phyloP scores from a whole-genome alignment of 53 echinoderm and acorn worm genomes.

The Mesocentrotus franciscanus region DNA sequence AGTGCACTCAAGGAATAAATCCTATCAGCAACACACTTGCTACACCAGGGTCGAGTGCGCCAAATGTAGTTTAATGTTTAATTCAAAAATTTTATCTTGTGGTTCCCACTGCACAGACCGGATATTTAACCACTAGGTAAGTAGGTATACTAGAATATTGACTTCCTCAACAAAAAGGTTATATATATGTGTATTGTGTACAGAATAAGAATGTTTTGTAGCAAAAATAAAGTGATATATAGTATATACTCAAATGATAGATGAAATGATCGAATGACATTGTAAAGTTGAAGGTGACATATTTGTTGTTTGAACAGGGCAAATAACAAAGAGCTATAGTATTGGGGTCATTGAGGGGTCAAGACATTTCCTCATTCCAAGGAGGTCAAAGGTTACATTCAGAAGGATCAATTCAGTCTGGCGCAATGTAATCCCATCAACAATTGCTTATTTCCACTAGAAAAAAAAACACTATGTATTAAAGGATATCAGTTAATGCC shows the following conservation, averaged over 20 bases:
- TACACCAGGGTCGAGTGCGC: no score
- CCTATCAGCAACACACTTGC: no score
- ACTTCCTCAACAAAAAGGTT: no score
- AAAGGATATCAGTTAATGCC: no score
- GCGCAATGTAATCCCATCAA: neutral
- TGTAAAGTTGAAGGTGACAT: neutral
- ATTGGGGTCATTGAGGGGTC: constrained; percentile 16
- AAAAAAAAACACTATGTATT: neutral
- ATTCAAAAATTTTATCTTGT: no score
- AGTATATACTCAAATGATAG: neutral
- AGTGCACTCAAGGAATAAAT: no score
- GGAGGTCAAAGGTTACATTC: constrained; percentile 41
- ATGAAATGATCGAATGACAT: constrained; percentile 35
- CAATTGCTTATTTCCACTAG: neutral
- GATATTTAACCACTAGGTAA: no score
- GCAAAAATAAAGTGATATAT: neutral
- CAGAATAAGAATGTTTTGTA: neutral
- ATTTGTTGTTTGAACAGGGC: neutral
- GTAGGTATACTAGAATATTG: no score
- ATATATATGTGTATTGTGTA: no score
- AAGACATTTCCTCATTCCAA: constrained; percentile 21
- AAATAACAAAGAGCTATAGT: constrained; percentile 1
- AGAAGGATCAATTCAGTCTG: constrained; percentile 2
- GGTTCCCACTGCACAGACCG: no score
- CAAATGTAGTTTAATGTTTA: no score